These are phyloP conservation scores for Thecocarcelia acutangulata DNA, from an alignment of 2,888 invertebrate genomes.

Conservation along the genomic window DNA sequence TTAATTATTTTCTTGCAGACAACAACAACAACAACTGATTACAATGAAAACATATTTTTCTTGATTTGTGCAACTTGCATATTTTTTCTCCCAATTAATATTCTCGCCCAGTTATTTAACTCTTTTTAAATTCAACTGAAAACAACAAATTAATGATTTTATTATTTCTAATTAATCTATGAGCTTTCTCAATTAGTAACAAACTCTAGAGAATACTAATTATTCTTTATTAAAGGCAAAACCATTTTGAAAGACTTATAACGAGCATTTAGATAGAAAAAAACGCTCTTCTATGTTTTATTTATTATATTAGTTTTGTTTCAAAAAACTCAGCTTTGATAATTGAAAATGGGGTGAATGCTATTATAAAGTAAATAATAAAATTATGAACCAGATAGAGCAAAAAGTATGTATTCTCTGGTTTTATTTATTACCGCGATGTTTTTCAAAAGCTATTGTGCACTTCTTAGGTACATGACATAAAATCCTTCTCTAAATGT, in stretches of 20 bases:
- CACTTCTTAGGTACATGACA: no score
- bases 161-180: slow-evolving; percentile 41
- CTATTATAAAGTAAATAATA: slow-evolving; percentile 31
- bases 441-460: no score
- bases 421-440: no score
- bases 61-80: not conserved
- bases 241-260: slow-evolving; percentile 15
- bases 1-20: no score
- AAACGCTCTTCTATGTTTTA: not conserved
- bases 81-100: slow-evolving; percentile 25
- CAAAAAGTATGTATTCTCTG: no score
- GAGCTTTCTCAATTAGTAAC: slow-evolving; percentile 32
- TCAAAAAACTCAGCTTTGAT: slow-evolving; percentile 30
- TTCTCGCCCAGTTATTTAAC: slow-evolving; percentile 2
- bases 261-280: slow-evolving; percentile 10
- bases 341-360: slow-evolving; percentile 56
- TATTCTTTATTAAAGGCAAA: slow-evolving; percentile 9
- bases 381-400: not conserved
- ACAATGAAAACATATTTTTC: not conserved
- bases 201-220: slow-evolving; percentile 42
- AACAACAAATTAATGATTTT: slow-evolving; percentile 27
- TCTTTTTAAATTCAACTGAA: slow-evolving; percentile 7
- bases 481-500: no score
- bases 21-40: not conserved
- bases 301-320: no score